Evolutionary conservation across 2,113 vertebrate species (phyloP).

Genomic region (Procavia capensis): DNA sequence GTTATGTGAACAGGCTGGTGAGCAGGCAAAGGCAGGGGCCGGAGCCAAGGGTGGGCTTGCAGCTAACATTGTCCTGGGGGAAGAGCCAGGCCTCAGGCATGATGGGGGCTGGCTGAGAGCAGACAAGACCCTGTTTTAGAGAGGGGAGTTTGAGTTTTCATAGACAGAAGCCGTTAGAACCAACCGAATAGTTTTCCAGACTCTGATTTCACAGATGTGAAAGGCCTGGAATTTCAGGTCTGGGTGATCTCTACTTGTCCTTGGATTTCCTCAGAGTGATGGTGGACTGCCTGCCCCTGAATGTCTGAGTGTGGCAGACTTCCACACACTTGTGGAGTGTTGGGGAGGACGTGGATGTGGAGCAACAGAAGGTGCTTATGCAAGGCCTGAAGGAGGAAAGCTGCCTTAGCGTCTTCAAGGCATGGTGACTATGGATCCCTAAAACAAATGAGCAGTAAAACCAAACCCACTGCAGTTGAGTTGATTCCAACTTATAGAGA

Average conservation of each 20-base stretch:
- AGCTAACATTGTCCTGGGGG: not conserved
- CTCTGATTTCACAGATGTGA: not conserved
- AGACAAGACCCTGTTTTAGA: not conserved
- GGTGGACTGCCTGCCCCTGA: not conserved
- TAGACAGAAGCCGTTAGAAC: not conserved
- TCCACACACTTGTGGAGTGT: accelerated
- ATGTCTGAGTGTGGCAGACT: not conserved
- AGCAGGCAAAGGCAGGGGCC: not conserved
- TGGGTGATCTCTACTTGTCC: not conserved
- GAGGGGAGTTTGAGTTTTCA: not conserved
- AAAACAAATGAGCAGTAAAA: no score
- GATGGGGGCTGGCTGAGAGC: not conserved
- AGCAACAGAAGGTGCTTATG: accelerated
- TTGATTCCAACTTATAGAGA: no score
- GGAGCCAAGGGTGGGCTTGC: not conserved
- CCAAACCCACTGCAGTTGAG: no score
- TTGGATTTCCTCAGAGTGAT: not conserved
- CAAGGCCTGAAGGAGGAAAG: not conserved
- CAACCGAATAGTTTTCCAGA: not conserved
- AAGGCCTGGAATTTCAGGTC: not conserved
- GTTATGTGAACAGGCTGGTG: not conserved
- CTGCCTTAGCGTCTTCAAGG: not conserved
- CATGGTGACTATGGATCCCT: not conserved
- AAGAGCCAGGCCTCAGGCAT: not conserved
- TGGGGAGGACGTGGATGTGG: accelerated